phyloP scores from a whole-genome alignment of 2,888 invertebrate genomes.

The Drosophila atripex region DNA sequence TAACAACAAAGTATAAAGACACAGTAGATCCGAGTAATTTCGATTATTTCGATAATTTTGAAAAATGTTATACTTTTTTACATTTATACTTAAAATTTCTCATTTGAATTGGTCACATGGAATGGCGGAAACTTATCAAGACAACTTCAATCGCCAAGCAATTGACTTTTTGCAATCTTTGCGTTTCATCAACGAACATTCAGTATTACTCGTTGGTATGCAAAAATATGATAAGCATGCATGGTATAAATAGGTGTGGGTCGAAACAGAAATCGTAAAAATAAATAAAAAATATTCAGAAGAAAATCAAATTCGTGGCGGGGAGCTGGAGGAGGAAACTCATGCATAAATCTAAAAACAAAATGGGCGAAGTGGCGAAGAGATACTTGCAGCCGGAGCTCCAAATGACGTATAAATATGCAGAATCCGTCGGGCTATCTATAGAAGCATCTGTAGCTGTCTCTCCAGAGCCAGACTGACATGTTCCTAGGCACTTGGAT shows the following conservation, averaged over 20 bases:
- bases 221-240: conserved; percentile 65
- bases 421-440: conserved; percentile 55
- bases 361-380: conserved; percentile 22
- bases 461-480: conserved; percentile 3
- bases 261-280: conserved; percentile 20
- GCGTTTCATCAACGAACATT: conserved; percentile 39
- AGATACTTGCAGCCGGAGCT: conserved; percentile 26
- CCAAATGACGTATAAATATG: conserved; percentile 57
- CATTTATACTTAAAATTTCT: not conserved
- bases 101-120: conserved; percentile 9
- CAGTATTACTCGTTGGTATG: conserved; percentile 47
- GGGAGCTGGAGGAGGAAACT: conserved; percentile 13
- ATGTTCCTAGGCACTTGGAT: conserved; percentile 33
- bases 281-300: conserved; percentile 11
- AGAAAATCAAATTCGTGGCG: conserved; percentile 1
- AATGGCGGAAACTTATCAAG: conserved; percentile 8
- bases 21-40: too few species aligned
- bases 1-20: too few species aligned
- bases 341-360: conserved; percentile 63
- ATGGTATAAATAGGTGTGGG: conserved; percentile 31
- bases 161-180: conserved; percentile 52
- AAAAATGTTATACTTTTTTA: not conserved
- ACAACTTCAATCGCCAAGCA: conserved; percentile 7
- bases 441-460: conserved; percentile 29
- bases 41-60: not conserved